Percentiles rank a stretch among this genome's conserved stretches.
phyloP scores from a whole-genome alignment of 2,113 vertebrate genomes.

The Empidonax traillii region DNA sequence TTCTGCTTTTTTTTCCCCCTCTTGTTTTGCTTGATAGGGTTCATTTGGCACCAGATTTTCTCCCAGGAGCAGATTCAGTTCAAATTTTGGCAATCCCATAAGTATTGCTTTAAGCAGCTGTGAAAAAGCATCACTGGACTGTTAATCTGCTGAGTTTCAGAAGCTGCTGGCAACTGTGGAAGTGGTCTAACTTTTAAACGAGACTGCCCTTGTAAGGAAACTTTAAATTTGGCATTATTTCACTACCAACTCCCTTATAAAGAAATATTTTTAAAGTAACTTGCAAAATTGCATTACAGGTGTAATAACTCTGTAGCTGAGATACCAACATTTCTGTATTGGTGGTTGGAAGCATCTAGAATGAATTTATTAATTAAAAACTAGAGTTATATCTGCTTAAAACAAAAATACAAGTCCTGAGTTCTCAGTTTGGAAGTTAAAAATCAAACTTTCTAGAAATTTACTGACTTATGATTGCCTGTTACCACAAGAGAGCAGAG shows the following conservation, averaged over 20 bases:
- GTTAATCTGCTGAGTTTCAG: neutral
- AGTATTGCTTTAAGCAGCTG: neutral
- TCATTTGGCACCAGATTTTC: neutral
- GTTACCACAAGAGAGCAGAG: neutral
- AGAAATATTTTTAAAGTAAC: neutral
- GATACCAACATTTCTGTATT: neutral
- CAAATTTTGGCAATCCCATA: neutral
- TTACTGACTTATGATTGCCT: neutral
- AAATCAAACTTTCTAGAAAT: neutral
- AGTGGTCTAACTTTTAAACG: neutral
- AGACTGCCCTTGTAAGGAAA: neutral
- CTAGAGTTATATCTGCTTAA: neutral
- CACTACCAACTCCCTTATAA: neutral
- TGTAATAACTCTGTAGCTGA: neutral
- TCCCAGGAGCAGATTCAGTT: neutral
- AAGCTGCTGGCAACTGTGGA: neutral
- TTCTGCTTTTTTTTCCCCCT: neutral
- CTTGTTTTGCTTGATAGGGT: neutral
- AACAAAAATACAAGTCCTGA: neutral
- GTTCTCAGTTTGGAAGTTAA: neutral
- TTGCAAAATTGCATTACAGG: neutral
- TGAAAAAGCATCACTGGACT: neutral
- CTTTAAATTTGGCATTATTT: neutral
- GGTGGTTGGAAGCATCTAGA: neutral
- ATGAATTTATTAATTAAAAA: neutral